Base-by-base conservation (phyloP, 1,140 invertebrate species). In the Drosophila bocqueti region DNA sequence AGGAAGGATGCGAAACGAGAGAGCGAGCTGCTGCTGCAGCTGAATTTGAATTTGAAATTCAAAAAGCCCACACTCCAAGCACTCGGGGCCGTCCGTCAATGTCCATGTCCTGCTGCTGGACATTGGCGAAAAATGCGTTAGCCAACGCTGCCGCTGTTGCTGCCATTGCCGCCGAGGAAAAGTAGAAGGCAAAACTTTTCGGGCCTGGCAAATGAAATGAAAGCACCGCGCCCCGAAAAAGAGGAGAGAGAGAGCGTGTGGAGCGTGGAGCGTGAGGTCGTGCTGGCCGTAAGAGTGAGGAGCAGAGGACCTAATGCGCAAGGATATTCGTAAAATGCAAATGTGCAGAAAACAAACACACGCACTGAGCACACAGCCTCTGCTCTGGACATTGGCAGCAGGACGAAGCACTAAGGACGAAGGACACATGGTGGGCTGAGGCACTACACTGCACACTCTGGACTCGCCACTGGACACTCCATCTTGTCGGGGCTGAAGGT, bases 321-420 rank as follows among this genome's bases (percentile, higher is more conserved):
- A 91, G 89, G 89, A 91, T 91, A 92, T 91, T 91, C 84, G 90
- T 91, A 90, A 91, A 91, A 91, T 91, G 89, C 90, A 91, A 91
- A 91, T 91, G 83, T 86, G 90, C 86, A 82, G 85, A 89, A 86
- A 80, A 84, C 81, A 86, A 76, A 76, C 75, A 91, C 69, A 71
- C 71, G 61, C 83, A 76, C 57, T 64, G 46, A 61, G 64, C 57
- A 52, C 34, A 42, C 50, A 68, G 52, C 40, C 58, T 58, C 29
- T 46, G 63, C 36, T 64, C 18, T 57, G 63, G 52, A 59, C 36
- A 60, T 29, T 43, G 24, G 21, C 43, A 38, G 66, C 45, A 18
- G 67, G 24, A 29, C 31, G 43, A 21, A 64, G 60, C 34, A 34
- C 47, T 63, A 50, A 64, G 60, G 66, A 64, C 26, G 58, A 62